Conservation (phyloP, 2,113 vertebrate genomes). For the Oryzias curvinotus region DNA sequence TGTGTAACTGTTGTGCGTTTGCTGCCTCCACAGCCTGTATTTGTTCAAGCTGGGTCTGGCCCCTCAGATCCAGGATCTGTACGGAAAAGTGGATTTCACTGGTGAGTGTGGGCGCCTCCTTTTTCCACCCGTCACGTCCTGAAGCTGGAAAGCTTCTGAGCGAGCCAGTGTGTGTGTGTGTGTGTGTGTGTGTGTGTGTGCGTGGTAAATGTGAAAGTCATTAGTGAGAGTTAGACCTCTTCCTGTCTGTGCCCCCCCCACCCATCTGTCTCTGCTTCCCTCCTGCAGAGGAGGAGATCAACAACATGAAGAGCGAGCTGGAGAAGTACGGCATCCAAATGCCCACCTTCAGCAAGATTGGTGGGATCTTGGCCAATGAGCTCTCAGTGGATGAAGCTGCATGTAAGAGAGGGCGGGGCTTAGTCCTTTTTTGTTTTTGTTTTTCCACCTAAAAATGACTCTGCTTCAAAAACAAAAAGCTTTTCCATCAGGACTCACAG, state of each 20-base stretch:
- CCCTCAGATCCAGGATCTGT: conserved; percentile 96
- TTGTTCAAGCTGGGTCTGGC: conserved; percentile 97
- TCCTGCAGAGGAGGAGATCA: conserved; percentile 92
- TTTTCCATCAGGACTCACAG: no score
- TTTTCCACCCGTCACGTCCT: conserved; percentile 4
- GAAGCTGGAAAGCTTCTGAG: conserved; percentile 7
- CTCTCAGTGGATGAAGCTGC: conserved; percentile 97
- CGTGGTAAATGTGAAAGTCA: conserved; percentile 65
- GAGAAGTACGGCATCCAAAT: conserved; percentile 99
- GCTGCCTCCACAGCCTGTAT: conserved; percentile 83
- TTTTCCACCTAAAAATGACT: no score
- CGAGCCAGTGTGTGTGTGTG: not conserved
- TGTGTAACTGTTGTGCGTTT: not conserved
- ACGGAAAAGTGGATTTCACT: conserved; percentile 98
- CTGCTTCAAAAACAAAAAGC: no score
- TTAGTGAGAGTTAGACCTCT: conserved; percentile 64
- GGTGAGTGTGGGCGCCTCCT: conserved; percentile 75
- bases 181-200: not conserved
- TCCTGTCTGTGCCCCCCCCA: conserved; percentile 54
- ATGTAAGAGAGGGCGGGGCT: conserved; percentile 76
- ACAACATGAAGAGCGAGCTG: conserved; percentile 96
- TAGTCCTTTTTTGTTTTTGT: no score
- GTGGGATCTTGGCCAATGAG: conserved; percentile 96
- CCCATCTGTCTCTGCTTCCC: conserved; percentile 26
- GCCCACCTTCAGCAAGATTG: conserved; percentile 98